Evolutionary conservation across 2,113 vertebrate genomes (phyloP).

Genomic region (Gymnobelideus leadbeateri): DNA sequence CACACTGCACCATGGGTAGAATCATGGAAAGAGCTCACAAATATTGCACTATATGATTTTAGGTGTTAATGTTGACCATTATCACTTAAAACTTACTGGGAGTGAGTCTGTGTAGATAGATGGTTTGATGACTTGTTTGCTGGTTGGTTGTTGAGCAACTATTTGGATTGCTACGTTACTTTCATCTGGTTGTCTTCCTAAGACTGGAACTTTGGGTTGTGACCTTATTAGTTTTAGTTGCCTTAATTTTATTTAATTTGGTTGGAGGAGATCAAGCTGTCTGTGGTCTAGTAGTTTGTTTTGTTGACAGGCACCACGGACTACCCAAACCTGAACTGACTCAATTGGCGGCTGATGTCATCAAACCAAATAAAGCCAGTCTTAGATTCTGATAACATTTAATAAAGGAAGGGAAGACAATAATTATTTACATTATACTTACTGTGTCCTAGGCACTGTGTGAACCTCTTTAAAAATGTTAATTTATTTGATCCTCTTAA

Average conservation of each 20-base stretch:
- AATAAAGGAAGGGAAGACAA: not conserved
- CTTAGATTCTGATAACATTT: not conserved
- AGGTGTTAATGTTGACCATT: accelerated
- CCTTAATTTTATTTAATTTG: no score
- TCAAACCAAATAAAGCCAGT: not conserved
- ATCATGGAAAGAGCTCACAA: not conserved
- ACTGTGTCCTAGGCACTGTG: not conserved
- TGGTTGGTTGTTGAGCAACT: not conserved
- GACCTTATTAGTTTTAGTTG: not conserved
- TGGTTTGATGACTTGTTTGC: not conserved
- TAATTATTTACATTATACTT: not conserved
- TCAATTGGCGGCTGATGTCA: not conserved
- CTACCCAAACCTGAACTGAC: not conserved
- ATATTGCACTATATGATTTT: not conserved
- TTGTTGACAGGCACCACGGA: not conserved
- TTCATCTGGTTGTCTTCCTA: not conserved
- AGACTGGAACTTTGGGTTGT: not conserved
- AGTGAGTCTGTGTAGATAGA: not conserved
- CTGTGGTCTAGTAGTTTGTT: not conserved
- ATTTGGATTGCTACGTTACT: not conserved
- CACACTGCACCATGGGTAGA: not conserved
- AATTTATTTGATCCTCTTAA: not conserved
- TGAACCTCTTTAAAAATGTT: not conserved
- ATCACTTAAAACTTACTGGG: constrained; percentile 25
- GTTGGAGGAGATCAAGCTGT: not conserved